Evolutionary conservation across 2,113 vertebrate species (phyloP), one percentile per base, ranked within the genome.

Genomic region (Burhinus bistriatus): DNA sequence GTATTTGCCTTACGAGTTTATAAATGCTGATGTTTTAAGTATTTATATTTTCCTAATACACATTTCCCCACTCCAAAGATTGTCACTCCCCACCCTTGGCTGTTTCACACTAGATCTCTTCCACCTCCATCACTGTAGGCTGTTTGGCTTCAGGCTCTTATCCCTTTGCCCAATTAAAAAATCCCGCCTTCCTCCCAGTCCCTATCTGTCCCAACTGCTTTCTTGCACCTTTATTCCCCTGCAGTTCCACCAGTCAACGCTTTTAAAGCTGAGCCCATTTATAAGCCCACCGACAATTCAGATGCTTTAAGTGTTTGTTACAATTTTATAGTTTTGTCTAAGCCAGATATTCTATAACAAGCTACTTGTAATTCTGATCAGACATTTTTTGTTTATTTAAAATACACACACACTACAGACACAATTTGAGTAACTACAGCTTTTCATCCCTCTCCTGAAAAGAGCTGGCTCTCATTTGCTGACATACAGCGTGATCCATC

Each of bases 401-500:
- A 86, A 52, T 9, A n/a, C 34, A 44, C 18, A 64, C 9, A 8
- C 0, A 1, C 38, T 45, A 44, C 34, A 81, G 36, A 52, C 32
- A 23, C 25, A 12, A 15, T 59, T 27, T 3, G n/a, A 89, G 36
- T 52, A 86, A 73, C 45, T 45, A 54, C 16, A 81, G 20, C 4
- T 81, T 75, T 78, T 36, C 34, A 66, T 3, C 11, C 25, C 51
- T 30, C 42, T 87, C 36, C 65, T 44, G 29, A 55, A 42, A 11
- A 38, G 29, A 32, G 20, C 5, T n/a, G 26, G 6, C 8, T 93
- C 27, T 70, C 34, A 16, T 73, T 78, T 62, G 32, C 51, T 65
- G 8, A 42, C 32, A 21, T 11, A 44, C 10, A 76, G 54, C 0
- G 0, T 5, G 17, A 92, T 62, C 19, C 29, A 59, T 14, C 23